These are phyloP conservation scores for Leptopilina syphax DNA, from an alignment of 2,888 invertebrate genomes.

Conservation along the genomic window DNA sequence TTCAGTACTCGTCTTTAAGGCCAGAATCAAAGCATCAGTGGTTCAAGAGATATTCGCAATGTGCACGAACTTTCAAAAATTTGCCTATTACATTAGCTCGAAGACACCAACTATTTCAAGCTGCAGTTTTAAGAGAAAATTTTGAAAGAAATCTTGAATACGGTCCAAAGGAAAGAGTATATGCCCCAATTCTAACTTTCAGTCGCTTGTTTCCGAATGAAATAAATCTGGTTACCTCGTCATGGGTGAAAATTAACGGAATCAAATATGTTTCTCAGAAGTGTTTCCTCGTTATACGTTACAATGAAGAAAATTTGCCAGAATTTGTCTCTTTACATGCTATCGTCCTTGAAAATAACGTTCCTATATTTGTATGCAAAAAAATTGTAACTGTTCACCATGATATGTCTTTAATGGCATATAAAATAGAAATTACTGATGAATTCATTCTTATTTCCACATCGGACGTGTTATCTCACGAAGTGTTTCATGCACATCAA, in stretches of 20 bases:
- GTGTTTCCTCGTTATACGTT: constrained; percentile 26
- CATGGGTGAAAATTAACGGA: constrained; percentile 30
- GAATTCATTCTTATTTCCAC: not conserved
- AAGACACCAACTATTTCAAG: constrained; percentile 31
- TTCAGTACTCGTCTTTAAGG: constrained; percentile 39
- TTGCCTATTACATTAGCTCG: constrained; percentile 27
- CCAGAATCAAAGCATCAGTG: constrained; percentile 44
- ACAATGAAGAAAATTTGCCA: constrained; percentile 25
- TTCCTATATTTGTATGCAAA: constrained; percentile 32
- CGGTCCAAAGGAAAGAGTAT: not conserved
- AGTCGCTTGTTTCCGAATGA: not conserved
- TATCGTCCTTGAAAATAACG: constrained; percentile 10
- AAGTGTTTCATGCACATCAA: constrained; percentile 21
- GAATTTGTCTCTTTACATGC: constrained; percentile 19
- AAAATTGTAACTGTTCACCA: not conserved
- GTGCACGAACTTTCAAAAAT: constrained; percentile 37
- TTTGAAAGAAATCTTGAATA: not conserved
- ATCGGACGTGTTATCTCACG: not conserved
- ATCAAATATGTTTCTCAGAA: constrained; percentile 9
- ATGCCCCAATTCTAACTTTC: not conserved
- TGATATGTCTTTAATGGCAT: constrained; percentile 32
- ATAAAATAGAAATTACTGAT: constrained; percentile 13
- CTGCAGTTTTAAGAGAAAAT: not conserved
- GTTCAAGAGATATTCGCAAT: constrained; percentile 35
- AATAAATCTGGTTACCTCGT: not conserved